phyloP scores from a whole-genome alignment of 2,113 vertebrate genomes.

The Morone chrysops region DNA sequence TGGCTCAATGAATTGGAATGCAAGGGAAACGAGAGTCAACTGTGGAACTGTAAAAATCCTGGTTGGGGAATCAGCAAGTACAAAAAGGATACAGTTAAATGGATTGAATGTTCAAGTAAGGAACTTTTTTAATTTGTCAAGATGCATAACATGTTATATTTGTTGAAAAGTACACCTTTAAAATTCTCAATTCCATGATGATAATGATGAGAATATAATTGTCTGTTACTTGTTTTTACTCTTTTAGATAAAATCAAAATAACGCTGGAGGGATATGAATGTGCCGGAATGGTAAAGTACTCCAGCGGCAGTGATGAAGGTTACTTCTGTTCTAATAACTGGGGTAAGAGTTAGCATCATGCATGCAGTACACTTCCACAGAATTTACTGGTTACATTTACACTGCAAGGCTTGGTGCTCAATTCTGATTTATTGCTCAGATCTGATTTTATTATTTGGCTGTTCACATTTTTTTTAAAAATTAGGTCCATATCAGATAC shows the following conservation, averaged over 20 bases:
- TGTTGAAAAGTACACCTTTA: not conserved
- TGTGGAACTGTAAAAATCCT: constrained; percentile 31
- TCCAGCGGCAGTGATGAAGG: rapidly evolving
- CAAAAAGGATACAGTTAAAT: rapidly evolving
- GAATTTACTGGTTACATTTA: too few relatives aligned
- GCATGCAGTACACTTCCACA: not conserved
- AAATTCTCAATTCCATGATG: too few relatives aligned
- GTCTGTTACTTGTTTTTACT: not conserved
- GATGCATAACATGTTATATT: not conserved
- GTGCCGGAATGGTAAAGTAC: constrained; percentile 69
- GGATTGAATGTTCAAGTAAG: constrained; percentile 50
- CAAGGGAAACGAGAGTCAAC: rapidly evolving
- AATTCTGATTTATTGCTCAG: too few relatives aligned
- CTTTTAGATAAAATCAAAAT: constrained; percentile 46
- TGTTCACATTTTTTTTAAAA: too few relatives aligned
- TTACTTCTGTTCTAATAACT: constrained; percentile 26
- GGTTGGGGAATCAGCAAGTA: not conserved
- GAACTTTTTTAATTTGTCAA: too few relatives aligned
- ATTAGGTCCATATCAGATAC: too few relatives aligned
- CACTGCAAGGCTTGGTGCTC: too few relatives aligned
- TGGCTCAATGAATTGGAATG: constrained; percentile 67
- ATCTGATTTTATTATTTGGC: too few relatives aligned
- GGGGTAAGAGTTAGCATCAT: constrained; percentile 56
- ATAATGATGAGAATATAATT: not conserved
- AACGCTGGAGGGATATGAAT: constrained; percentile 30